Evolutionary conservation across 2,113 vertebrate species (phyloP), one percentile per base, ranked within the genome.

Genomic region (Mugil cephalus): DNA sequence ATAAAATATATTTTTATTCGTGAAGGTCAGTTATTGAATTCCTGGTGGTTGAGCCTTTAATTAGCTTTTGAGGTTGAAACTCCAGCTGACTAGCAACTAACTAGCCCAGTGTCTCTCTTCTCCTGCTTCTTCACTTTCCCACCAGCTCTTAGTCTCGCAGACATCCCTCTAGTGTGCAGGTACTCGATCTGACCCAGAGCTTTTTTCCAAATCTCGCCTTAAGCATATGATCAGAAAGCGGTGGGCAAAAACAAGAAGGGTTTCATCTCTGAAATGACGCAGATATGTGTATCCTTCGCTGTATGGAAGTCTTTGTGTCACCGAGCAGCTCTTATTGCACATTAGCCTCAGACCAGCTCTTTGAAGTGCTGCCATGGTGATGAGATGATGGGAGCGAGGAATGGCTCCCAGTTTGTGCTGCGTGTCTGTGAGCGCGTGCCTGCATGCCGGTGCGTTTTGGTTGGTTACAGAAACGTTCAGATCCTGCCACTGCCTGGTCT

Each of bases 291-390:
- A 13, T 69, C 4, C 50, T n/a, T 50, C 15, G 39, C 39, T 54
- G 2, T 12, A 36, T 14, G 6, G 15, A 11, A 15, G 40, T 50
- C 4, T 63, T 50, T 63, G n/a, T 60, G 18, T 55, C 21, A 69
- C 38, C 35, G 55, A 59, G 43, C 51, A 69, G 51, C 42, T 68
- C 67, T 78, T 46, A 55, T 15, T 10, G 18, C 52, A 62, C 60
- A 61, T 80, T 60, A 42, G 69, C 58, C 24, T 58, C 46, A 40
- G 34, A 40, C 15, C 10, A 40, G 50, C 51, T 38, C 55, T 82
- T 74, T 83, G 74, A 85, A 74, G 60, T 62, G 77, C 68, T 74
- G 15, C 74, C 71, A 85, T 79, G 65, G 79, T 61, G 71, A 82
- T 54, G 40, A 78, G 52, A 59, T 77, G 48, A 79, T 61, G 65